Evolutionary conservation across 2,797 vertebrate genomes (phyloP).

Genomic region (Pipistrellus pipistrellus): DNA sequence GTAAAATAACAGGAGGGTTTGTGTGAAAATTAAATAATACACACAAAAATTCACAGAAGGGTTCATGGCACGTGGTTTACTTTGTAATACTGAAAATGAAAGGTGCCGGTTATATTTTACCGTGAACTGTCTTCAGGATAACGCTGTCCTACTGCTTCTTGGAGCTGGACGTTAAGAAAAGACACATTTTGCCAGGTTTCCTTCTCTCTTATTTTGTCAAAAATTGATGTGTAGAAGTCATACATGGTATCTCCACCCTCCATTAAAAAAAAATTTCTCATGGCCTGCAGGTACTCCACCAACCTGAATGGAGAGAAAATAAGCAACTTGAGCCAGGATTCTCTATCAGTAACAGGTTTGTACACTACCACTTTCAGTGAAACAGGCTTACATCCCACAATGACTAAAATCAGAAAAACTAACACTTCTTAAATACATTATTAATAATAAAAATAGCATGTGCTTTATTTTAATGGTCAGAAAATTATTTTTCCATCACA

Average conservation of each 20-base stretch:
- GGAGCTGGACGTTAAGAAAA: slow-evolving; percentile 96
- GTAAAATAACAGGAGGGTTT: background rate
- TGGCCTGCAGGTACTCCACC: slow-evolving; percentile 97
- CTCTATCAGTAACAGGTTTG: background rate
- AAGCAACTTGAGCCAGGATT: background rate
- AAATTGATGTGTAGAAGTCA: slow-evolving; percentile 98
- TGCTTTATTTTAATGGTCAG: background rate
- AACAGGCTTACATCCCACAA: background rate
- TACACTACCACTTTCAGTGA: background rate
- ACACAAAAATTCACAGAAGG: background rate
- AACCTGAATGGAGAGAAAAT: slow-evolving; percentile 87
- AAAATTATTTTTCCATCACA: background rate
- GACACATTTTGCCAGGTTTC: slow-evolving; percentile 97
- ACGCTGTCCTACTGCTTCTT: slow-evolving; percentile 97
- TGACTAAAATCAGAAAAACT: background rate
- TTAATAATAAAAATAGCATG: background rate
- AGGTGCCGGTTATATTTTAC: slow-evolving; percentile 85
- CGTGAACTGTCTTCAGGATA: slow-evolving; percentile 95
- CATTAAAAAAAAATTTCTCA: slow-evolving; percentile 99
- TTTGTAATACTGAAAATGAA: background rate
- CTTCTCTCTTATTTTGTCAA: slow-evolving; percentile 98
- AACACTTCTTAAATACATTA: background rate
- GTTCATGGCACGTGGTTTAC: background rate
- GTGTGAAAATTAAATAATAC: background rate
- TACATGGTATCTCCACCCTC: slow-evolving; percentile 99